phyloP scores from a whole-genome alignment of 2,797 vertebrate genomes.

The Botia almorhae region DNA sequence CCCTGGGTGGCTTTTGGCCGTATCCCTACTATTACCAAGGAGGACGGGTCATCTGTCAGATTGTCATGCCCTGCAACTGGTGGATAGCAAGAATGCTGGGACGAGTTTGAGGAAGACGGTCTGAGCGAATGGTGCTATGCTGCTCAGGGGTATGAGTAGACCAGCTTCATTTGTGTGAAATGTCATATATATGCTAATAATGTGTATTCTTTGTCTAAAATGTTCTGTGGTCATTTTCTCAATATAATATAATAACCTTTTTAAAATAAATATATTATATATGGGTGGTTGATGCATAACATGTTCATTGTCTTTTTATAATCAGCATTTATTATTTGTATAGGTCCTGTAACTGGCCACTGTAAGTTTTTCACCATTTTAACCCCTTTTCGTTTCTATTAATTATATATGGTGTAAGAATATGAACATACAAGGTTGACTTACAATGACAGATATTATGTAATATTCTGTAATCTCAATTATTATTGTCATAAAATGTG shows the following conservation, averaged over 20 bases:
- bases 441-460: no score
- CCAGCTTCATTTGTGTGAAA: slow-evolving; percentile 9
- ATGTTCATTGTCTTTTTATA: not conserved
- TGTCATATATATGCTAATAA: not conserved
- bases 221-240: not conserved
- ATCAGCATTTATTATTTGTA: not conserved
- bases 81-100: slow-evolving; percentile 91
- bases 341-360: not conserved
- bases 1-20: slow-evolving; percentile 88
- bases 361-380: not conserved
- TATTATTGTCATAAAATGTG: no score
- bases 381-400: no score
- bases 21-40: slow-evolving; percentile 97
- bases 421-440: no score
- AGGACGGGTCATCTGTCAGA: slow-evolving; percentile 90
- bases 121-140: slow-evolving; percentile 28
- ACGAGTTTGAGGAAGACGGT: slow-evolving; percentile 77
- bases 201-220: not conserved
- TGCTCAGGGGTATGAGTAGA: slow-evolving; percentile 15
- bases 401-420: no score
- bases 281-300: not conserved
- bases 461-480: no score
- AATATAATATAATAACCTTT: not conserved
- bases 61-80: slow-evolving; percentile 99
- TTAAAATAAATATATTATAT: not conserved